phyloP scores from a whole-genome alignment of 2,113 vertebrate species.

The Gila orcuttii region DNA sequence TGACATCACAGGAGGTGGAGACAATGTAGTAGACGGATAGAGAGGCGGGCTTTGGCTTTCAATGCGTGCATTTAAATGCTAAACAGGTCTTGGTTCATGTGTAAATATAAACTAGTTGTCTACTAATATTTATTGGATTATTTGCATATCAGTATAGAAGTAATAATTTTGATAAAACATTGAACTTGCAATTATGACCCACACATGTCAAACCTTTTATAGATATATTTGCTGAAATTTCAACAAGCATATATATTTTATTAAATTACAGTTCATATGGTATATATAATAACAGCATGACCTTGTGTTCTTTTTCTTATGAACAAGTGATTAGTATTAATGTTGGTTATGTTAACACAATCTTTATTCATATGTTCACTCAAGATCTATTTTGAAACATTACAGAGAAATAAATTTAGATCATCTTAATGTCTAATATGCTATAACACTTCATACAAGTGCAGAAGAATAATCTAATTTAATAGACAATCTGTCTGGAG shows the following conservation, averaged over 20 bases:
- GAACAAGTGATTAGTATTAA: neutral
- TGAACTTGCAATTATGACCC: neutral
- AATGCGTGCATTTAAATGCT: slow-evolving; percentile 15
- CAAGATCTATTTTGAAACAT: neutral
- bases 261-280: neutral
- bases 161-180: neutral
- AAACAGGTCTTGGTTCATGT: neutral
- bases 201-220: neutral
- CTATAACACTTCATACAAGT: neutral
- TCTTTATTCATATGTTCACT: neutral
- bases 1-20: slow-evolving; percentile 34
- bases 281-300: neutral
- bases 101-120: neutral
- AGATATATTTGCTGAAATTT: neutral
- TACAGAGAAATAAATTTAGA: neutral
- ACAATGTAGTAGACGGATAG: slow-evolving; percentile 17
- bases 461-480: neutral
- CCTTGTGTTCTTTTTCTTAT: neutral
- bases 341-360: neutral
- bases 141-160: neutral
- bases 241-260: neutral
- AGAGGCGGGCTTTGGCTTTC: slow-evolving; percentile 4
- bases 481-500: neutral
- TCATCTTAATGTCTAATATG: neutral
- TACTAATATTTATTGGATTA: neutral